phyloP scores from a whole-genome alignment of 1,140 invertebrate genomes.

The Zaprionus vittiger region DNA sequence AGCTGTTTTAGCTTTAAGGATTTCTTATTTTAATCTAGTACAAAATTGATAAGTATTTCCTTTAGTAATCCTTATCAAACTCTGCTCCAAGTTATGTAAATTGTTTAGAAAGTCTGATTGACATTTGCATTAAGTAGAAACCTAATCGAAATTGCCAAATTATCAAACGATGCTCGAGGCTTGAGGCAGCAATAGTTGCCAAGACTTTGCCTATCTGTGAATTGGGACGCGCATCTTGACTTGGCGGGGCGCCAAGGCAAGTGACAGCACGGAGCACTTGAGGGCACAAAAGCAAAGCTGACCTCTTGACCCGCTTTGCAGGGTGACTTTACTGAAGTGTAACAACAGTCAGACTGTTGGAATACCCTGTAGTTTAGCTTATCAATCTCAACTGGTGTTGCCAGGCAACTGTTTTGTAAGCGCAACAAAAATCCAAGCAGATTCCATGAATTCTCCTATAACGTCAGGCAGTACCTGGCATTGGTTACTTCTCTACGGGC shows the following conservation, averaged over 20 bases:
- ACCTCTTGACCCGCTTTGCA: conserved; percentile 32
- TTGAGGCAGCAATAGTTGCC: neutral
- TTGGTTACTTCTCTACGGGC: conserved; percentile 6
- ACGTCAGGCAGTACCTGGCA: neutral
- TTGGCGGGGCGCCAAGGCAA: conserved; percentile 22
- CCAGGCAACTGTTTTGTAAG: conserved; percentile 15
- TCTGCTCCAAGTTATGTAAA: neutral
- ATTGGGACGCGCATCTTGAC: conserved; percentile 18
- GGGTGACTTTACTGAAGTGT: neutral
- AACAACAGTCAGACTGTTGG: neutral
- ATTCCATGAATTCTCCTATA: conserved; percentile 12
- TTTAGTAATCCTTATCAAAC: neutral
- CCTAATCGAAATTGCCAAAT: conserved; percentile 23
- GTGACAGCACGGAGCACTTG: conserved; percentile 13
- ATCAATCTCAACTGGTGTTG: neutral
- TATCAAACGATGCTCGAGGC: conserved; percentile 1
- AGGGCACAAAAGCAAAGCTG: conserved; percentile 31
- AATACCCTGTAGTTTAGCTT: conserved; percentile 5
- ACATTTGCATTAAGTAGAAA: neutral
- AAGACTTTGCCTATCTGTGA: conserved; percentile 18
- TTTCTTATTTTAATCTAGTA: too few relatives aligned
- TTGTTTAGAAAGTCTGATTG: neutral
- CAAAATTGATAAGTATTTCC: neutral
- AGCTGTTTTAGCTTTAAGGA: neutral
- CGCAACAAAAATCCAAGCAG: neutral